Conservation (phyloP, 2,113 vertebrate genomes). For the Halichoerus grypus region DNA sequence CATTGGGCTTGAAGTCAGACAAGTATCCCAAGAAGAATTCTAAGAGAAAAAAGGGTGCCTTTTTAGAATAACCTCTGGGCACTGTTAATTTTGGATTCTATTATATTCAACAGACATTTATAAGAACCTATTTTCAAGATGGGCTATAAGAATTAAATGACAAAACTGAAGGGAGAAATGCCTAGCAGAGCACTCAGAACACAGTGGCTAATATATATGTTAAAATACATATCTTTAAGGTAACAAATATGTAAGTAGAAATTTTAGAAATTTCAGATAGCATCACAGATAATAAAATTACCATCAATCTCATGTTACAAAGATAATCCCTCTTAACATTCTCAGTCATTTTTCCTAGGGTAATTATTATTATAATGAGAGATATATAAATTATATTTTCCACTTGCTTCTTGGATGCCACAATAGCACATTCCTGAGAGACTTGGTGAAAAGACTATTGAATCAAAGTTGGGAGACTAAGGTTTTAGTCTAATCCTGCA, state of each 20-base stretch:
- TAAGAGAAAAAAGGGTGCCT: background rate
- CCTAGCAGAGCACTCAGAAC: background rate
- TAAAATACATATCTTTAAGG: background rate
- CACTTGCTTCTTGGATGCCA: background rate
- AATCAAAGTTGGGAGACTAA: background rate
- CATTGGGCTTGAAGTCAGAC: background rate
- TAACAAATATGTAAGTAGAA: background rate
- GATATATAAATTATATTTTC: background rate
- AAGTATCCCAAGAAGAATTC: background rate
- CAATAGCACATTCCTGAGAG: background rate
- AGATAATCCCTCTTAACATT: background rate
- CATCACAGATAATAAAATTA: constrained; percentile 36
- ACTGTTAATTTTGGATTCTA: background rate
- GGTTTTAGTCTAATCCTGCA: background rate
- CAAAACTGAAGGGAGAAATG: background rate
- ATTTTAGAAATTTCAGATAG: background rate
- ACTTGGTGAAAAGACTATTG: background rate
- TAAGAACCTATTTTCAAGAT: background rate
- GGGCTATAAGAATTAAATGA: background rate
- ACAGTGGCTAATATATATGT: background rate
- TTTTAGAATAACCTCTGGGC: background rate
- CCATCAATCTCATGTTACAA: background rate
- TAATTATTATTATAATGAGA: background rate
- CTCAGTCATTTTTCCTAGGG: background rate
- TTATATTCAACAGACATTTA: background rate